Conservation (phyloP, 2,888 invertebrate genomes). For the Sceliomorpha sp. region DNA sequence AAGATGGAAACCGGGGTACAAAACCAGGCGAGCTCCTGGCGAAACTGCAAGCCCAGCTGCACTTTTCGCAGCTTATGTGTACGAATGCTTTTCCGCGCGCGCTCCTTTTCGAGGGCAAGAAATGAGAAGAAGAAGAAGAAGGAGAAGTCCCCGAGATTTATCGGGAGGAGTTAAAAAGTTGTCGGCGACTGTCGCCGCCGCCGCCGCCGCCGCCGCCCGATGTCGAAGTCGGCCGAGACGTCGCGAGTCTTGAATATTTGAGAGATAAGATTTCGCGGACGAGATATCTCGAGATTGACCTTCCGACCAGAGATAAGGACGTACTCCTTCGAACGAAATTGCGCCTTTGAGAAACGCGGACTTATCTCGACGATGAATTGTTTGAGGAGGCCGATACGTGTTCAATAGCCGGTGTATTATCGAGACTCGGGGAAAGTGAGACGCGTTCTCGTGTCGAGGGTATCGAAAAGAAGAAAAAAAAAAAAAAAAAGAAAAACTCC, state of each 20-base stretch:
- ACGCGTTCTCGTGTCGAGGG: too few relatives aligned
- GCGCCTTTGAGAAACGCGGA: conserved; percentile 21
- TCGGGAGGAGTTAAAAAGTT: conserved; percentile 71
- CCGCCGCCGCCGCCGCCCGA: conserved; percentile 18
- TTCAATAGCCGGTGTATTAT: too few relatives aligned
- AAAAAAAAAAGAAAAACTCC: too few relatives aligned
- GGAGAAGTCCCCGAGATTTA: conserved; percentile 70
- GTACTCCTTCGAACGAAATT: conserved; percentile 41
- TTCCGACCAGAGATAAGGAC: conserved; percentile 52
- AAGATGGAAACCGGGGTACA: neutral
- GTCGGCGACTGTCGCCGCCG: conserved; percentile 55
- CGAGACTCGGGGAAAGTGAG: too few relatives aligned
- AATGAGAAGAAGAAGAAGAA: conserved; percentile 45
- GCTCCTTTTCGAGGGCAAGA: conserved; percentile 1
- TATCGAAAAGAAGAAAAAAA: too few relatives aligned
- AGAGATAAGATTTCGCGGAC: conserved; percentile 48
- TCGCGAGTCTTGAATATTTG: conserved; percentile 33
- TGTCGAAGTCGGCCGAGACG: too few relatives aligned
- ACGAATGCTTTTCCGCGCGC: neutral
- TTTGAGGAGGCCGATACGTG: conserved; percentile 20
- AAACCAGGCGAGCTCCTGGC: too few relatives aligned
- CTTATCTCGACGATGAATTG: conserved; percentile 39
- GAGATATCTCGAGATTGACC: conserved; percentile 57
- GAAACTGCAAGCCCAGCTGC: neutral
- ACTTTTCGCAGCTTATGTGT: neutral